phyloP scores from a whole-genome alignment of 2,113 vertebrate genomes.

The Platysteira castanea region DNA sequence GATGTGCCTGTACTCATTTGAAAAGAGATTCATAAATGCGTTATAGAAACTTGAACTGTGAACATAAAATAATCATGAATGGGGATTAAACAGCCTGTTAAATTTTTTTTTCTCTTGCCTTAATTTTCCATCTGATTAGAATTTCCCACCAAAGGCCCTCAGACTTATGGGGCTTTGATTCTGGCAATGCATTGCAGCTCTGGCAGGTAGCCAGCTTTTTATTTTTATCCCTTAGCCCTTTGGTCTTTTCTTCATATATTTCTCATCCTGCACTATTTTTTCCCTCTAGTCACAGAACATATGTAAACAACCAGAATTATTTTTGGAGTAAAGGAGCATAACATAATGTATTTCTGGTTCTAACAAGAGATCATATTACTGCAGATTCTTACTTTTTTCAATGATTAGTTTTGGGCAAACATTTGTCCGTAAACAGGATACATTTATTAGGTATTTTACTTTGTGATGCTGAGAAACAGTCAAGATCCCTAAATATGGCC shows the following conservation, averaged over 20 bases:
- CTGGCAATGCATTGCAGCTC: not conserved
- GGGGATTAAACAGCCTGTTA: not conserved
- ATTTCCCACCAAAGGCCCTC: not conserved
- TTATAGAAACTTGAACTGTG: not conserved
- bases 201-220: not conserved
- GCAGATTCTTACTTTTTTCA: not conserved
- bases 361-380: not conserved
- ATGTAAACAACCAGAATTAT: conserved; percentile 24
- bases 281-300: not conserved
- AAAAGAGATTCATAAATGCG: not conserved
- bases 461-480: not conserved
- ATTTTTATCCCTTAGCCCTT: conserved; percentile 5
- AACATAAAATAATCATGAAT: not conserved
- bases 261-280: not conserved
- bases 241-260: conserved; percentile 4
- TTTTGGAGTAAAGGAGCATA: conserved; percentile 11
- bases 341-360: not conserved
- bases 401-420: not conserved
- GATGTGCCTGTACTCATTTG: not conserved
- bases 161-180: not conserved
- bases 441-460: not conserved
- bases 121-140: conserved; percentile 2
- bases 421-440: not conserved
- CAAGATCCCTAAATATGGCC: not conserved
- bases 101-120: not conserved